Evolutionary conservation across 2,888 invertebrate genomes (phyloP).

Genomic region (Hypomecis atomaria): DNA sequence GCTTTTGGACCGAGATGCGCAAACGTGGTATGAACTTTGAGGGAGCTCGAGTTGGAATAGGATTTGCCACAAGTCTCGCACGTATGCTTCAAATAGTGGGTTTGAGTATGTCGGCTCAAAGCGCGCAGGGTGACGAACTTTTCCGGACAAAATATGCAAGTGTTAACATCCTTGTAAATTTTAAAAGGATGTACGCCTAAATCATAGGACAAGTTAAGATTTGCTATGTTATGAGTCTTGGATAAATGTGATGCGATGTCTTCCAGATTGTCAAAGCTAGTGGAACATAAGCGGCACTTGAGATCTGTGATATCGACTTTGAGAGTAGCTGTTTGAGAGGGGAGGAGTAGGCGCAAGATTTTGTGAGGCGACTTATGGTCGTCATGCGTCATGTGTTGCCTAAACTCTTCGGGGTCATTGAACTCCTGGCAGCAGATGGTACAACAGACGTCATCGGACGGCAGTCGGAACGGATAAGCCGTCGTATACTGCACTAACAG

Average conservation of each 20-base stretch:
- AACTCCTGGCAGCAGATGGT: constrained; percentile 51
- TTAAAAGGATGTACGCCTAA: constrained; percentile 46
- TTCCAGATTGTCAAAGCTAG: constrained; percentile 44
- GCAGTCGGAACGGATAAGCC: constrained; percentile 59
- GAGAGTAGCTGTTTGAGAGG: constrained; percentile 23
- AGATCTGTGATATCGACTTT: constrained; percentile 46
- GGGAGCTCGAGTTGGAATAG: constrained; percentile 33
- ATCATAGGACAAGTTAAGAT: constrained; percentile 46
- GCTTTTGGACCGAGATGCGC: constrained; percentile 31
- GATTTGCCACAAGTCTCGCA: constrained; percentile 43
- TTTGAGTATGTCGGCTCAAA: constrained; percentile 39
- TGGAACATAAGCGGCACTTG: constrained; percentile 50
- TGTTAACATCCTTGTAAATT: constrained; percentile 36
- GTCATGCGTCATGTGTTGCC: constrained; percentile 49
- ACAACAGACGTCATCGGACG: constrained; percentile 31
- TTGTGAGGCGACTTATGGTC: constrained; percentile 36
- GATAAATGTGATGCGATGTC: constrained; percentile 52
- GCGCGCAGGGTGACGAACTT: constrained; percentile 36
- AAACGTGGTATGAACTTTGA: constrained; percentile 32
- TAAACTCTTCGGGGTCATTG: constrained; percentile 48
- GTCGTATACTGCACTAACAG: constrained; percentile 53
- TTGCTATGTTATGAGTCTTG: constrained; percentile 30
- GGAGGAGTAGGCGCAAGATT: constrained; percentile 14
- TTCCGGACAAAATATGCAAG: constrained; percentile 33
- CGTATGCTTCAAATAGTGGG: constrained; percentile 38